These are phyloP conservation scores for Schlechtendalia chinensis DNA, from an alignment of 1,140 invertebrate genomes.

Conservation along the genomic window DNA sequence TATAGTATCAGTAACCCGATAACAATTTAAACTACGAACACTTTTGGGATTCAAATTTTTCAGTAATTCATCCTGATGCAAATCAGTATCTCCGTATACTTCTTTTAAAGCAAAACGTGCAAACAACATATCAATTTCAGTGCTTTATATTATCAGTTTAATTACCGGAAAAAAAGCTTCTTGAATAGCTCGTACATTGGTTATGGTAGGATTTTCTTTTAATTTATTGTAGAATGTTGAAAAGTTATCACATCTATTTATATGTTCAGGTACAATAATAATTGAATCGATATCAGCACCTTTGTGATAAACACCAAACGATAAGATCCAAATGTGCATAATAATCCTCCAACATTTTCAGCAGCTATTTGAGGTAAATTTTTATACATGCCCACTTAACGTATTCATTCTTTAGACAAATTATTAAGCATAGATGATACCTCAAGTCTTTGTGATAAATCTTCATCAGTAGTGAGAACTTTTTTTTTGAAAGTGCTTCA, in stretches of 20 bases:
- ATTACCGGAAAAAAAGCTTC: conserved; percentile 99
- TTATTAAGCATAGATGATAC: conserved; percentile 77
- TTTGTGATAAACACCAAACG: conserved; percentile 88
- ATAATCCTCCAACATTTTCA: conserved; percentile 91
- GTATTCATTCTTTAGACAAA: conserved; percentile 89
- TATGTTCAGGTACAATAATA: conserved; percentile 94
- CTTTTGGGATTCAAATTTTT: conserved; percentile 96
- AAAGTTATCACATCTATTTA: conserved; percentile 93
- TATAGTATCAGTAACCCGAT: conserved; percentile 97
- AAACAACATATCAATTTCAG: conserved; percentile 98
- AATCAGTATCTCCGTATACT: conserved; percentile 78
- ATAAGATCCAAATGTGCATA: conserved; percentile 98
- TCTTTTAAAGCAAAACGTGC: conserved; percentile 89
- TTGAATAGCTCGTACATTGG: conserved; percentile 84
- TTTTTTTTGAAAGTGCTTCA: conserved; percentile 78
- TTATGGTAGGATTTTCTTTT: conserved; percentile 82
- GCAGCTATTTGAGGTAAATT: conserved; percentile 85
- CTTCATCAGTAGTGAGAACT: conserved; percentile 87
- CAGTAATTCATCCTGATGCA: conserved; percentile 85
- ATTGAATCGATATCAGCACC: conserved; percentile 99
- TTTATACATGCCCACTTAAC: conserved; percentile 77
- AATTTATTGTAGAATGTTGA: conserved; percentile 88
- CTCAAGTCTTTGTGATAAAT: conserved; percentile 81
- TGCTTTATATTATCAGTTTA: conserved; percentile 98
- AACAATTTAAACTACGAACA: conserved; percentile 95